A percentile compares a stretch with the other conserved stretches of the same genome.
These are phyloP conservation scores for Antheraea assamensis DNA, from an alignment of 2,888 invertebrate species.

Conservation along the genomic window DNA sequence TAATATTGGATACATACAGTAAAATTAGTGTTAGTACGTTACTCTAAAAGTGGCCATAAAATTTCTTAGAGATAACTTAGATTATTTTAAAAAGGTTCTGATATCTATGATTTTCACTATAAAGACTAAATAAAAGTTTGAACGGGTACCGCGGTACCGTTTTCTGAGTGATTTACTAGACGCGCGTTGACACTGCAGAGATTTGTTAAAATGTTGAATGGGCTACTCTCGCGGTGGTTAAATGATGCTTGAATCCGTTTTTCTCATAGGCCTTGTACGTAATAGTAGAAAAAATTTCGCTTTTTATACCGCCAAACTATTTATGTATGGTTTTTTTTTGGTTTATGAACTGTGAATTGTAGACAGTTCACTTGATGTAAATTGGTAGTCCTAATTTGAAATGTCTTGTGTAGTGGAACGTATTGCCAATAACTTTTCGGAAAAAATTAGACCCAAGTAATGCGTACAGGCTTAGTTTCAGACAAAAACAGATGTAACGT, in stretches of 20 bases:
- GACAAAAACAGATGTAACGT: no score
- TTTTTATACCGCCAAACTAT: not conserved
- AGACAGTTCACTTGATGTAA: no score
- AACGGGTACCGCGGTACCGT: not conserved
- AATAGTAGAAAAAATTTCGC: not conserved
- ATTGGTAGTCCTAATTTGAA: no score
- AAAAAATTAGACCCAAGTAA: no score
- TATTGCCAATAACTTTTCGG: no score
- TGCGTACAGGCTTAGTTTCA: no score
- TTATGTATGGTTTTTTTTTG: not conserved
- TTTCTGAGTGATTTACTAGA: not conserved
- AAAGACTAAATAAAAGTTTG: not conserved
- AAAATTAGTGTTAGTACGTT: no score
- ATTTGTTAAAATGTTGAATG: slow-evolving; percentile 6
- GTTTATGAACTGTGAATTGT: no score
- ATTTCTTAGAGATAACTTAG: not conserved
- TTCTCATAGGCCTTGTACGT: not conserved
- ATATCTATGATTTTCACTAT: not conserved
- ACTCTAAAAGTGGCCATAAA: no score
- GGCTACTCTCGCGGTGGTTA: not conserved
- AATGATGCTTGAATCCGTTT: slow-evolving; percentile 6
- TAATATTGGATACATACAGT: no score
- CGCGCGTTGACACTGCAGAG: not conserved
- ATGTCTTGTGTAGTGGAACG: no score
- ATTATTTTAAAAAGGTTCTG: not conserved